Base-by-base conservation (phyloP, 1,140 invertebrate genomes). In the Charaxes varanes region DNA sequence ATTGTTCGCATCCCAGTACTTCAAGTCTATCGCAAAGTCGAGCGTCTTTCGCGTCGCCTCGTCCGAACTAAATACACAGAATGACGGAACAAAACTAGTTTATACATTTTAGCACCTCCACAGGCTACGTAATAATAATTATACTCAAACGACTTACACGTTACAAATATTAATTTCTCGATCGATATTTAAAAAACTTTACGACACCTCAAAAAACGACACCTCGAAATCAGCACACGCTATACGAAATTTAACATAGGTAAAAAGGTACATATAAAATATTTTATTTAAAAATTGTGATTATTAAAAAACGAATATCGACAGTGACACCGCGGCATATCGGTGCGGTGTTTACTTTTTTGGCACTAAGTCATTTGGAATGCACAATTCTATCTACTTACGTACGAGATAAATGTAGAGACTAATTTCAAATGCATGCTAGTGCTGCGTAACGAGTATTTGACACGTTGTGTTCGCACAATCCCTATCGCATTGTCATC, bases 341-440 rank as follows among this genome's bases (percentile, higher is more conserved):
- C 16, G 2, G 31, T 16, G 16, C 8, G 13, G 32, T 42, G 27
- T 62, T 58, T 59, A 56, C 56, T 45, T 76, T 74, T 81, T 82
- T 82, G 77, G 77, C 77, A 82, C 78, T 73, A 71, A 57, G 64
- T 66, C 66, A 78, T 79, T 79, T 81, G 74, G 72, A 80, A 77
- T 65, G 66, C 67, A 69, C 61, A 65, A 56, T 54, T 64, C 59
- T 73, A 68, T 74, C 68, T 74, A 74, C 56, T 55, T 63, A 64
- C 46, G 62, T 67, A 60, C 62, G 64, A 55, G 62, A 58, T 55
- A 49, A 56, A 47, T 62, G 51, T 62, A 56, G 53, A 55, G 44
- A 55, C 49, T 43, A 58, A 61, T 46, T 56, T 45, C 45, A 51
- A 62, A 57, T 51, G 48, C 46, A 45, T 54, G 48, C 40, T 36